Evolutionary conservation across 2,888 invertebrate genomes (phyloP).

Genomic region (Timema podura): DNA sequence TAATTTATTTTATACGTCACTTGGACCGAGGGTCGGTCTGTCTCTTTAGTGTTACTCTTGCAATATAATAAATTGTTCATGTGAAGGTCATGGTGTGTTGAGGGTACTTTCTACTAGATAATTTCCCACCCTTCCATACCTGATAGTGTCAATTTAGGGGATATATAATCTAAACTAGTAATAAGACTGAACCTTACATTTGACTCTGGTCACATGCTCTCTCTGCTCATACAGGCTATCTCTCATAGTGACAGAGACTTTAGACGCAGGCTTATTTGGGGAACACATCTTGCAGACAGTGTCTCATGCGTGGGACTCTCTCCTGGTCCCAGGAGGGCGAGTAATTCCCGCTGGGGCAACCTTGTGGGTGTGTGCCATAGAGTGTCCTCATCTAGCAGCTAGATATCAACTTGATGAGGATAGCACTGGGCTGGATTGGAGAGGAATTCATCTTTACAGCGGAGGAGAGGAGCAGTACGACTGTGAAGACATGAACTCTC

Average conservation of each 20-base stretch:
- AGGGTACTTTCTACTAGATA: too few species aligned
- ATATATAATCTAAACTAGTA: too few species aligned
- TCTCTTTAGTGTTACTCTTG: too few species aligned
- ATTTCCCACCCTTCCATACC: too few species aligned
- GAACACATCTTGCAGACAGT: slow-evolving; percentile 65
- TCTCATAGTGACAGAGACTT: slow-evolving; percentile 69
- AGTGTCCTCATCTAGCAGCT: slow-evolving; percentile 50
- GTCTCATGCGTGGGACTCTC: slow-evolving; percentile 62
- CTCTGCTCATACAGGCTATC: slow-evolving; percentile 45
- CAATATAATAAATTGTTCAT: too few species aligned
- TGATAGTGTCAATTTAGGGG: too few species aligned
- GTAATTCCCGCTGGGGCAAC: slow-evolving; percentile 60
- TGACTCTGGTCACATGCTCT: neutral
- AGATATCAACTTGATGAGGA: slow-evolving; percentile 46
- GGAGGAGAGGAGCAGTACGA: slow-evolving; percentile 59
- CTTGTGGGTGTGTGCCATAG: slow-evolving; percentile 60
- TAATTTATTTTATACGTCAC: too few species aligned
- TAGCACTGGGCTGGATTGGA: slow-evolving; percentile 6
- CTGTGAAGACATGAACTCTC: slow-evolving; percentile 59
- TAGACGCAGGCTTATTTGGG: slow-evolving; percentile 76
- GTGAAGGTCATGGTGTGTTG: too few species aligned
- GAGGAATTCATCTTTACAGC: slow-evolving; percentile 27
- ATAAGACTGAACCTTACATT: neutral
- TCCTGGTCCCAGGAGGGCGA: slow-evolving; percentile 51
- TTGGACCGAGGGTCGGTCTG: too few species aligned